Base-by-base conservation (phyloP, 2,888 invertebrate species). In the Caenorhabditis drosophilae region DNA sequence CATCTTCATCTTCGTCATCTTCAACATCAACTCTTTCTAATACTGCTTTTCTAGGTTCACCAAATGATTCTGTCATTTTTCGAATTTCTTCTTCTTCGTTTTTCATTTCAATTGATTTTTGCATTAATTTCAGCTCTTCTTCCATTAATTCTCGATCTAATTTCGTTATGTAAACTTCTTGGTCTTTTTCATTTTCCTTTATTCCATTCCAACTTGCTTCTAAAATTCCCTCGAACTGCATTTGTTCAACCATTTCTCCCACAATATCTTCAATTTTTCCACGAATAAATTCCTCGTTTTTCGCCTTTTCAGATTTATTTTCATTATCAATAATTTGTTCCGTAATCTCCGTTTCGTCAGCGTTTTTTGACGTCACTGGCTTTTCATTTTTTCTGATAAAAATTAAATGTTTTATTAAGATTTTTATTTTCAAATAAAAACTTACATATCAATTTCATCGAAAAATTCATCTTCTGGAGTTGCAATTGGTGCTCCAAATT, bases 61-160 rank as follows among this genome's bases (percentile, higher is more conserved):
- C 63, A 20, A 46, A 63, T 6, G 57, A 57, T 57, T 63, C 62
- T 11, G 57, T 57, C 57, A 63, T 53, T 48, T 63, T 52, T 45
- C 57, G 52, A 23, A 53, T 49, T 40, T 63, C 62, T 25, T 56
- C 56, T 3, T 50, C 55, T 40, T 60, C 52, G n/a, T n/a, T n/a
- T n/a, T n/a, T n/a, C n/a, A n/a, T n/a, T n/a, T n/a, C n/a, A n/a
- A n/a, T n/a, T n/a, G n/a, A n/a, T n/a, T n/a, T n/a, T n/a, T n/a
- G n/a, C n/a, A n/a, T n/a, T n/a, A n/a, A n/a, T n/a, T n/a, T n/a
- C 11, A 22, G 40, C 31, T 41, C 48, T 40, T 60, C 38, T 45
- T 60, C 49, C 23, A n/a, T n/a, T n/a, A n/a, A n/a, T n/a, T n/a
- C n/a, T n/a, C n/a, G n/a, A n/a, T n/a, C n/a, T n/a, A n/a, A n/a